A percentile compares a stretch with the other conserved stretches of the same genome.
Conservation (phyloP, 2,888 invertebrate species). For the Apamea sordens region DNA sequence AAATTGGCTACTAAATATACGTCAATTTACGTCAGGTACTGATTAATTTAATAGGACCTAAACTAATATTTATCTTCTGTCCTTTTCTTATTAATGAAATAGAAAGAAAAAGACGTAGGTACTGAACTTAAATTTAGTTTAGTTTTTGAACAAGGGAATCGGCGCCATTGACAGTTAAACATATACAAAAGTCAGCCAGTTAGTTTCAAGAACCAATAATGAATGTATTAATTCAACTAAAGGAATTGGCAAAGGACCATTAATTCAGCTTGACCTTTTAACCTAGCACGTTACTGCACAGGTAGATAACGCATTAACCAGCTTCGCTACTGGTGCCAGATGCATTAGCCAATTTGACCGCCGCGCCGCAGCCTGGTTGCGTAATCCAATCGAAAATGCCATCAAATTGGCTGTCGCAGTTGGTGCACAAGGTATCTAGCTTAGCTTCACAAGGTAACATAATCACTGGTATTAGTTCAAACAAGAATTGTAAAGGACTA, state of each 20-base stretch:
- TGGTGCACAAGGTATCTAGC: slow-evolving; percentile 1
- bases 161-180: background rate
- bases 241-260: slow-evolving; percentile 25
- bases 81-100: no score
- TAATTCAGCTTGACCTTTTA: slow-evolving; percentile 40
- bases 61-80: no score
- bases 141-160: no score
- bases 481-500: background rate
- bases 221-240: slow-evolving; percentile 36
- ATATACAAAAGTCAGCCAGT: background rate
- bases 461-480: background rate
- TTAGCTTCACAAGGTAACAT: slow-evolving; percentile 21
- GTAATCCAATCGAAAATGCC: slow-evolving; percentile 48
- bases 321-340: slow-evolving; percentile 51
- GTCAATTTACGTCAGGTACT: no score
- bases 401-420: slow-evolving; percentile 69
- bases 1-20: no score
- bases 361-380: slow-evolving; percentile 28
- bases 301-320: slow-evolving; percentile 50
- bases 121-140: no score
- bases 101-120: no score
- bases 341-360: slow-evolving; percentile 57
- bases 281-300: slow-evolving; percentile 42
- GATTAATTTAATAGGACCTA: no score
- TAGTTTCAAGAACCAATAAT: slow-evolving; percentile 16